These are phyloP conservation scores for Ennomos fuscantarius DNA, from an alignment of 2,888 invertebrate genomes.

Conservation along the genomic window DNA sequence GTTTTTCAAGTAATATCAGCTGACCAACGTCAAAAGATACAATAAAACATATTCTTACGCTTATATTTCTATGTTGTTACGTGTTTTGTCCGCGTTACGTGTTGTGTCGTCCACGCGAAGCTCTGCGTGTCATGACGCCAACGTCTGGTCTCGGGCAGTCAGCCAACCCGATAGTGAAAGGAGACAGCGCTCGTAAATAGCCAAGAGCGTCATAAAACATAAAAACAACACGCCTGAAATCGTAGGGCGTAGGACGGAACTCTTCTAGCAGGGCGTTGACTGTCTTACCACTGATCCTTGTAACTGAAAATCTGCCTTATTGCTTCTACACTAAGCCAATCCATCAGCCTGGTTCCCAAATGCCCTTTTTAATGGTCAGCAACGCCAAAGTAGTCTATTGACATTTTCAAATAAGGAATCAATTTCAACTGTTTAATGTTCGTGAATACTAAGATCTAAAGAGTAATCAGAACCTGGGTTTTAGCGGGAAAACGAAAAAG, in stretches of 20 bases:
- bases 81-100: constrained; percentile 30
- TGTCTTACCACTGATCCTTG: background rate
- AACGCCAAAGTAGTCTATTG: too few relatives aligned
- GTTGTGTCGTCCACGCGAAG: constrained; percentile 22
- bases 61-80: too few relatives aligned
- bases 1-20: constrained; percentile 3
- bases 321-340: too few relatives aligned
- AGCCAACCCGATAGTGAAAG: constrained; percentile 44
- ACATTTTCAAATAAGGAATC: too few relatives aligned
- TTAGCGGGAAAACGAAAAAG: too few relatives aligned
- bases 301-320: too few relatives aligned
- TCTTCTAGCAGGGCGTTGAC: constrained; percentile 20
- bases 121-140: constrained; percentile 30
- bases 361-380: too few relatives aligned
- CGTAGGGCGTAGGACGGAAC: constrained; percentile 2
- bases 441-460: too few relatives aligned
- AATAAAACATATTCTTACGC: constrained; percentile 16
- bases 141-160: constrained; percentile 29
- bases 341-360: too few relatives aligned
- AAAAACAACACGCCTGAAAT: constrained; percentile 11
- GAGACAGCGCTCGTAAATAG: constrained; percentile 19
- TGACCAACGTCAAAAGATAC: constrained; percentile 6
- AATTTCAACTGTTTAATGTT: too few relatives aligned
- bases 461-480: too few relatives aligned
- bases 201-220: constrained; percentile 4